These are phyloP conservation scores for Microctonus aethiopoides DNA, from an alignment of 2,888 invertebrate species.

Conservation along the genomic window DNA sequence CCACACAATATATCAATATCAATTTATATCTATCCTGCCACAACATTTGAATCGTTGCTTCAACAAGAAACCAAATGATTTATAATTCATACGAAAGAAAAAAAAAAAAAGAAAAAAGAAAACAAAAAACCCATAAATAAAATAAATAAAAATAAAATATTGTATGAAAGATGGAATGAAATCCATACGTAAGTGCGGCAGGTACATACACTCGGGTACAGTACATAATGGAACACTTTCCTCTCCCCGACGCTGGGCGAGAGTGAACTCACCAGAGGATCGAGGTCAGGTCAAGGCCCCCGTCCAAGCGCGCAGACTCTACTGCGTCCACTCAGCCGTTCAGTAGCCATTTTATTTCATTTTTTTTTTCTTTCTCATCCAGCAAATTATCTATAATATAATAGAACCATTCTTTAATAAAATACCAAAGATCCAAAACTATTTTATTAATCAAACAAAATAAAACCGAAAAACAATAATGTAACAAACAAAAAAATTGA, in stretches of 20 bases:
- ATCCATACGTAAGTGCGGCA: constrained; percentile 3
- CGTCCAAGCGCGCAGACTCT: constrained; percentile 50
- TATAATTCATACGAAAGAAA: background rate
- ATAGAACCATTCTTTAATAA: background rate
- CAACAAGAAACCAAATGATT: background rate
- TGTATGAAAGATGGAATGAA: constrained; percentile 18
- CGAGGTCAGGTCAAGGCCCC: constrained; percentile 68
- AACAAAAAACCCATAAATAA: background rate
- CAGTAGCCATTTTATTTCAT: background rate
- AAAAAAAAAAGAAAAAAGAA: background rate
- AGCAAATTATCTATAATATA: background rate
- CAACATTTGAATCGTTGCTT: background rate
- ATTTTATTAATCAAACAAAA: background rate
- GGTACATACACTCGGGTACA: constrained; percentile 36
- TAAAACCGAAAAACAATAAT: background rate
- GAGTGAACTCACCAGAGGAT: constrained; percentile 66
- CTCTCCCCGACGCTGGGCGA: constrained; percentile 63
- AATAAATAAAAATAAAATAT: constrained; percentile 6
- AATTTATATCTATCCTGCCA: background rate
- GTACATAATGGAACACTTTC: constrained; percentile 65
- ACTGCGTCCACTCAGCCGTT: constrained; percentile 24
- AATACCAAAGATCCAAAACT: background rate
- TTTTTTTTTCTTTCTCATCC: constrained; percentile 16
- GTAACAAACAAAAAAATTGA: background rate
- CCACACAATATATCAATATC: background rate